phyloP scores from a whole-genome alignment of 1,140 invertebrate genomes.

The Nomia melanderi region DNA sequence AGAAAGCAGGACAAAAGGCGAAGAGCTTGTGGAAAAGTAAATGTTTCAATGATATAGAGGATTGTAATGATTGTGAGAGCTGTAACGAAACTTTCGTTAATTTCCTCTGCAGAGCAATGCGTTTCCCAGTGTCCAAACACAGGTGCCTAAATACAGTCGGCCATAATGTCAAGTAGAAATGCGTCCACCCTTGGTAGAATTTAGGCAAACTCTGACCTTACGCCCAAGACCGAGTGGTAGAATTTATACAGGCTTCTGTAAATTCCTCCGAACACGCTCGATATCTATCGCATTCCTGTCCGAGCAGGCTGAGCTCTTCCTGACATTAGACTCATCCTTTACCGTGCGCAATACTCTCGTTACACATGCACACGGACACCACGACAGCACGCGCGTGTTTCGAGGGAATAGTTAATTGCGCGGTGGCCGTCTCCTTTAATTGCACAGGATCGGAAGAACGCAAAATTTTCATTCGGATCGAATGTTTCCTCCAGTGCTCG shows the following conservation, averaged over 20 bases:
- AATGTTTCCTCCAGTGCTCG: slow-evolving; percentile 27
- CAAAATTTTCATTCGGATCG: slow-evolving; percentile 7
- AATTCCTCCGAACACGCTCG: slow-evolving; percentile 4
- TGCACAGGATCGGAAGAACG: not conserved
- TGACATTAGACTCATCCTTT: not conserved
- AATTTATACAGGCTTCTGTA: not conserved
- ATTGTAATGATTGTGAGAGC: too few species aligned
- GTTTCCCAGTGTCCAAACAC: too few species aligned
- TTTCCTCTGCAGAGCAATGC: too few species aligned
- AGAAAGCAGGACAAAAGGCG: too few species aligned
- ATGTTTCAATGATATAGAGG: too few species aligned
- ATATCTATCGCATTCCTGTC: not conserved
- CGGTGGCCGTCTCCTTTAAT: not conserved
- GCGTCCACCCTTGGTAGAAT: not conserved
- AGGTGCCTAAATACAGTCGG: not conserved
- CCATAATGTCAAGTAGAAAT: not conserved
- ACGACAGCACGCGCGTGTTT: too few species aligned
- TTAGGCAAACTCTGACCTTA: slow-evolving; percentile 11
- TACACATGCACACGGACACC: too few species aligned
- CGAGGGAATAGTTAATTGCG: too few species aligned
- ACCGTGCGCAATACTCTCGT: not conserved
- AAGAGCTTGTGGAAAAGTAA: too few species aligned
- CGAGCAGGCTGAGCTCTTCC: not conserved
- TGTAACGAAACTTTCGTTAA: too few species aligned
- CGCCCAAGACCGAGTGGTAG: slow-evolving; percentile 39